A percentile compares a stretch with the other conserved stretches of the same genome.
Evolutionary conservation across 2,797 vertebrate genomes (phyloP).

Genomic region (Enteromius thamalakanensis): DNA sequence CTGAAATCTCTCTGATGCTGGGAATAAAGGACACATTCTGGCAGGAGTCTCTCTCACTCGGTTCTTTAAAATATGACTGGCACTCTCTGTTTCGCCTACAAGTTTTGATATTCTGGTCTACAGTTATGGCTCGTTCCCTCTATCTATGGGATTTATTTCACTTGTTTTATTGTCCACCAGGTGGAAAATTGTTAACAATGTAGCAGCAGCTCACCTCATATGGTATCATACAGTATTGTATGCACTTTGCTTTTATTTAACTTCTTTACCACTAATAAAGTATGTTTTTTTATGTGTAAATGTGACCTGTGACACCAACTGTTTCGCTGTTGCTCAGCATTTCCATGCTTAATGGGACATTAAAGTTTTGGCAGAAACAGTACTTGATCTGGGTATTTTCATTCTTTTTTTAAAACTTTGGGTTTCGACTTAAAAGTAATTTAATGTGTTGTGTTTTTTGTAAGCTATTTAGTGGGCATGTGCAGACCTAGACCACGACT

Average conservation of each 20-base stretch:
- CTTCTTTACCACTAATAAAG: neutral
- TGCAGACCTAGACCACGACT: neutral
- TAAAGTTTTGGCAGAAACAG: neutral
- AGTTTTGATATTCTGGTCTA: neutral
- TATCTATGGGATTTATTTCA: neutral
- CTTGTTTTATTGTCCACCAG: neutral
- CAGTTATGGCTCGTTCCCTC: neutral
- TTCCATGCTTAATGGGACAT: neutral
- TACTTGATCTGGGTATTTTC: neutral
- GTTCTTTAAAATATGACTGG: conserved; percentile 37
- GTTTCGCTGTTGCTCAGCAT: neutral
- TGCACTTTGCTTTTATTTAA: neutral
- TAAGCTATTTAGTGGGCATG: neutral
- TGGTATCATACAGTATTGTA: neutral
- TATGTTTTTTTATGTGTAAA: neutral
- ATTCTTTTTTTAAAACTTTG: neutral
- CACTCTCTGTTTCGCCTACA: neutral
- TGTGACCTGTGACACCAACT: neutral
- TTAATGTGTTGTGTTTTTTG: neutral
- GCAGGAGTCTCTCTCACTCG: neutral
- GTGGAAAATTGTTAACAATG: neutral
- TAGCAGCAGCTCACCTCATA: neutral
- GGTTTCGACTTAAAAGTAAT: neutral
- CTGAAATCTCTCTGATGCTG: conserved; percentile 37
- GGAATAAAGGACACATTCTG: conserved; percentile 38